Evolutionary conservation across 2,113 vertebrate species (phyloP).

Genomic region (Turdus rufiventris): DNA sequence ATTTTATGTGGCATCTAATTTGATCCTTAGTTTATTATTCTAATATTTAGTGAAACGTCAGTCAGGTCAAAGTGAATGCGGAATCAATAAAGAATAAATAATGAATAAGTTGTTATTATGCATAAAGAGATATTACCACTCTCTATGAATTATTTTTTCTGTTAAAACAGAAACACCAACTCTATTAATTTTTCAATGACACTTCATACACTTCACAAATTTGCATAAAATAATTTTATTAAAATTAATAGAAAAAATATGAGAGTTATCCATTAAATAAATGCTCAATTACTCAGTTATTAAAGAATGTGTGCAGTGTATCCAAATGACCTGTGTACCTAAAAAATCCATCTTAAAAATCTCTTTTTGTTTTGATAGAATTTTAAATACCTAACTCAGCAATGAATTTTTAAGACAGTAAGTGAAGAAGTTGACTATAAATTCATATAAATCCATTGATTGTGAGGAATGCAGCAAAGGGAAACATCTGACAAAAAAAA

Average conservation of each 20-base stretch:
- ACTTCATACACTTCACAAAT: neutral
- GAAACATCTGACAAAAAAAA: neutral
- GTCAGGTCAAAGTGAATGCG: neutral
- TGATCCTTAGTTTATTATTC: neutral
- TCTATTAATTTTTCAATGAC: neutral
- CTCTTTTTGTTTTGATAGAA: neutral
- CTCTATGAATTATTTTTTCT: neutral
- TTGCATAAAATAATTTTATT: neutral
- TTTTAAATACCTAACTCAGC: neutral
- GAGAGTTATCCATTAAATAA: neutral
- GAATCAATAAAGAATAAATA: neutral
- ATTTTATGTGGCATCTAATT: neutral
- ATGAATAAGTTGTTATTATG: neutral
- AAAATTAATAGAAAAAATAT: neutral
- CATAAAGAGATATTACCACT: neutral
- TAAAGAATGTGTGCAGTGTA: neutral
- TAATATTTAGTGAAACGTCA: neutral
- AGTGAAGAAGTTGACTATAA: neutral
- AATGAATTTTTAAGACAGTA: neutral
- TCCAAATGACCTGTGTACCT: neutral
- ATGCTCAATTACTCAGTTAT: neutral
- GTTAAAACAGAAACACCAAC: neutral
- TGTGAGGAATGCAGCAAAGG: neutral
- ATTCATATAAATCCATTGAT: neutral
- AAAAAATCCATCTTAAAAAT: neutral